Percentiles rank a stretch among this genome's conserved stretches.
These are phyloP conservation scores for Thunnus maccoyii DNA, from an alignment of 2,113 vertebrate species.

Conservation along the genomic window DNA sequence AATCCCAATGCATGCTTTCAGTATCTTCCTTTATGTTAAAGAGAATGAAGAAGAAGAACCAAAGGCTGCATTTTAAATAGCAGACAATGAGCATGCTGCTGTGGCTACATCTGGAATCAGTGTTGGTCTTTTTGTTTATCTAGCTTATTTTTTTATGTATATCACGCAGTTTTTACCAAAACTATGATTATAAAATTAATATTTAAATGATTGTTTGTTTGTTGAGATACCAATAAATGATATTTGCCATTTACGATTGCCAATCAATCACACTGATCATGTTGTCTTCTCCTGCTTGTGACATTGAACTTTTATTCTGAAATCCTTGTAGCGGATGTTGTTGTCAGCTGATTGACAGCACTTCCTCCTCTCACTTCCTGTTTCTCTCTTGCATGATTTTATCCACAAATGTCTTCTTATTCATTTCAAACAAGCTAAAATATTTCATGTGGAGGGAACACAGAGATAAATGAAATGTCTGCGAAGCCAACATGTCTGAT, in stretches of 20 bases:
- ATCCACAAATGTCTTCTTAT: no score
- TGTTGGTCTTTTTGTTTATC: slow-evolving; percentile 7
- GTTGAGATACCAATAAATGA: slow-evolving; percentile 31
- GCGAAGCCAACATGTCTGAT: slow-evolving; percentile 80
- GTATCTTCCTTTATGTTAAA: slow-evolving; percentile 3
- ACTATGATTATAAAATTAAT: neutral
- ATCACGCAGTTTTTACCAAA: neutral
- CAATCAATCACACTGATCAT: neutral
- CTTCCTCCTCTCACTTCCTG: slow-evolving; percentile 22
- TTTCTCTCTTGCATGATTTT: neutral
- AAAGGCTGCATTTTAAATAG: neutral
- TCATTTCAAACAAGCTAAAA: neutral
- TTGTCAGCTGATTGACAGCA: slow-evolving; percentile 68
- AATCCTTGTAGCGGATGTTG: slow-evolving; percentile 69
- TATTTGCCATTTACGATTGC: neutral
- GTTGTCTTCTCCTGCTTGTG: neutral
- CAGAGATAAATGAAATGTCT: slow-evolving; percentile 63
- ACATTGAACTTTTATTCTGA: slow-evolving; percentile 69
- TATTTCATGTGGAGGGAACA: neutral
- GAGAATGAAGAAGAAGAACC: neutral
- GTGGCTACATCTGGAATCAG: neutral
- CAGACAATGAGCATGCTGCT: slow-evolving; percentile 5
- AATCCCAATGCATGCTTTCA: slow-evolving; percentile 24
- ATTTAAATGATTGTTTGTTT: neutral
- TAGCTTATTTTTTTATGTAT: slow-evolving; percentile 15